These are phyloP conservation scores for Agapostemon virescens DNA, from an alignment of 2,888 invertebrate species.

Conservation along the genomic window DNA sequence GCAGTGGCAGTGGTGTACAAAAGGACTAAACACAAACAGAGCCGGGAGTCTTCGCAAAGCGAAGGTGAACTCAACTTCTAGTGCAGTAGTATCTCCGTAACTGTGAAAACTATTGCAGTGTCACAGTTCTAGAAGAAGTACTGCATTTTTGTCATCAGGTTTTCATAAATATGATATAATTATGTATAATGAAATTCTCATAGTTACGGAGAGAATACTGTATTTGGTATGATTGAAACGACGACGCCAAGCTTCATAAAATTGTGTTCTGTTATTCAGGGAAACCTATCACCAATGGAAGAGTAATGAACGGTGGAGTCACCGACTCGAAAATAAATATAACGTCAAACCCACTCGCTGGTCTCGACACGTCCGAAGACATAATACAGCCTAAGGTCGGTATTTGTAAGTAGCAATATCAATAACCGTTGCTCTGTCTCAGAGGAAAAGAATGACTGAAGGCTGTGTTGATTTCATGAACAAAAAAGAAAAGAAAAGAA, in stretches of 20 bases:
- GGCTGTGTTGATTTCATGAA: constrained; percentile 14
- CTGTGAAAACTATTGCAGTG: too few relatives aligned
- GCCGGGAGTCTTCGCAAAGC: constrained; percentile 76
- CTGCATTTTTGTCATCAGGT: too few relatives aligned
- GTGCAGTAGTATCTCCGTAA: too few relatives aligned
- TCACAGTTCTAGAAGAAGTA: too few relatives aligned
- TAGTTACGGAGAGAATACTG: too few relatives aligned
- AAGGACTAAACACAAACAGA: constrained; percentile 81
- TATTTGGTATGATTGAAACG: not conserved
- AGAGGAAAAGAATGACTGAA: constrained; percentile 53
- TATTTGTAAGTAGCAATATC: constrained; percentile 69
- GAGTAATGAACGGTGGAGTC: constrained; percentile 79
- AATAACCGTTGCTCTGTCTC: constrained; percentile 49
- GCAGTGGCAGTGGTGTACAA: constrained; percentile 80
- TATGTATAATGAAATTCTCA: too few relatives aligned
- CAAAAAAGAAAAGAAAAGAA: constrained; percentile 8
- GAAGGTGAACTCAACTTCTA: constrained; percentile 69
- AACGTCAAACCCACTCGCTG: constrained; percentile 88
- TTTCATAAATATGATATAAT: too few relatives aligned
- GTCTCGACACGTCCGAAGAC: constrained; percentile 85
- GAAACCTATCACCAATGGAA: constrained; percentile 78
- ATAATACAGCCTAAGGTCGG: constrained; percentile 79
- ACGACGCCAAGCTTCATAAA: not conserved
- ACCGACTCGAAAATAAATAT: constrained; percentile 85
- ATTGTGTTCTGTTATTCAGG: constrained; percentile 63